These are phyloP conservation scores for Palaemon carinicauda DNA, from an alignment of 1,140 invertebrate species.

Conservation along the genomic window DNA sequence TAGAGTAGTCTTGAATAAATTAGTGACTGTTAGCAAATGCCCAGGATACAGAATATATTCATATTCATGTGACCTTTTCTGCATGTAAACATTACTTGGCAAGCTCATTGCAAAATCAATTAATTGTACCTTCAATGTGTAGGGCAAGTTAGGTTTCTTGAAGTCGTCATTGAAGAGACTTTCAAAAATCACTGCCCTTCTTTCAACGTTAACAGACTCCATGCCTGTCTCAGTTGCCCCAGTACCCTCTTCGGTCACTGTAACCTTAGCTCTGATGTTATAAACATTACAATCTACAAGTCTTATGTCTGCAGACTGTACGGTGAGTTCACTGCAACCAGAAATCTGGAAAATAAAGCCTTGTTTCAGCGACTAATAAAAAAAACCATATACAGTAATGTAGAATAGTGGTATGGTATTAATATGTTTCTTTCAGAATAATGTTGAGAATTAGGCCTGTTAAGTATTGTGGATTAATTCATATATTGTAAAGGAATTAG, in stretches of 20 bases:
- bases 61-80: too few species aligned
- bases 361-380: too few species aligned
- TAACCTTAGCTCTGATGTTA: background rate
- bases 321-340: background rate
- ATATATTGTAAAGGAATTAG: too few species aligned
- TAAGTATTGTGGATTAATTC: too few species aligned
- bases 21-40: too few species aligned
- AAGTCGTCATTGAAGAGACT: background rate
- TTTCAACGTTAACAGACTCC: background rate
- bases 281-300: background rate
- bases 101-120: background rate
- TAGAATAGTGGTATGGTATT: too few species aligned
- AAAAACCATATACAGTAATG: too few species aligned
- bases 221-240: background rate
- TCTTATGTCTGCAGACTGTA: background rate
- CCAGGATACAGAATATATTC: too few species aligned
- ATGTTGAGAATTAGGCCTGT: too few species aligned
- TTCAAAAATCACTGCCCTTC: background rate
- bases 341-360: background rate
- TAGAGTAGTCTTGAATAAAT: too few species aligned
- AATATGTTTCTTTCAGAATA: too few species aligned
- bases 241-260: constrained; percentile 8
- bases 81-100: background rate
- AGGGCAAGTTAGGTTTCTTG: constrained; percentile 18
- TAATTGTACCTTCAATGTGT: background rate